Conservation (phyloP, 2,797 vertebrate species). For the Lophura swinhoii region DNA sequence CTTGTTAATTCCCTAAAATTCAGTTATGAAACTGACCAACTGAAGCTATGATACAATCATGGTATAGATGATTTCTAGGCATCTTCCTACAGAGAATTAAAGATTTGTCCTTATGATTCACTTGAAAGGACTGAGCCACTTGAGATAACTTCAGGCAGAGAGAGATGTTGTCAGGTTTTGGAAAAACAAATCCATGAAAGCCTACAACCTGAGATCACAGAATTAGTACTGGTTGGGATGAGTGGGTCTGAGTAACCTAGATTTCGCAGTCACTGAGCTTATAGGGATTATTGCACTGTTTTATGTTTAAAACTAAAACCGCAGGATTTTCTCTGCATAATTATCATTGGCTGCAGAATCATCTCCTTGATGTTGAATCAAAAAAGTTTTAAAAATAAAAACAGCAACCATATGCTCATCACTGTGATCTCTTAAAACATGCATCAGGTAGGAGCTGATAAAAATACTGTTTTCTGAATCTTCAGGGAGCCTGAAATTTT, state of each 20-base stretch:
- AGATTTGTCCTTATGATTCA: neutral
- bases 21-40: neutral
- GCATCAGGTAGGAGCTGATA: conserved; percentile 34
- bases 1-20: neutral
- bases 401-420: conserved; percentile 36
- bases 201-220: neutral
- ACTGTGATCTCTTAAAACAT: conserved; percentile 54
- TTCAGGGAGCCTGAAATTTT: conserved; percentile 60
- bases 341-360: conserved; percentile 58
- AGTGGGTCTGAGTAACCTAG: neutral
- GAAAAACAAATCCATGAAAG: neutral
- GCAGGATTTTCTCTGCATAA: conserved; percentile 42
- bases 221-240: neutral
- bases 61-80: neutral
- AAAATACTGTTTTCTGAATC: conserved; percentile 29
- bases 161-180: neutral
- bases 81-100: neutral
- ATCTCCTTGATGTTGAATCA: conserved; percentile 55
- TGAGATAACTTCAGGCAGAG: neutral
- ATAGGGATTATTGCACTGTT: conserved; percentile 14
- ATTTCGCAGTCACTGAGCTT: neutral
- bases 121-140: neutral
- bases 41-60: neutral
- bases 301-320: conserved; percentile 32
- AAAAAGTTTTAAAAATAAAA: conserved; percentile 58